These are phyloP conservation scores for Eufriesea mexicana DNA, from an alignment of 1,140 invertebrate genomes.

Conservation along the genomic window DNA sequence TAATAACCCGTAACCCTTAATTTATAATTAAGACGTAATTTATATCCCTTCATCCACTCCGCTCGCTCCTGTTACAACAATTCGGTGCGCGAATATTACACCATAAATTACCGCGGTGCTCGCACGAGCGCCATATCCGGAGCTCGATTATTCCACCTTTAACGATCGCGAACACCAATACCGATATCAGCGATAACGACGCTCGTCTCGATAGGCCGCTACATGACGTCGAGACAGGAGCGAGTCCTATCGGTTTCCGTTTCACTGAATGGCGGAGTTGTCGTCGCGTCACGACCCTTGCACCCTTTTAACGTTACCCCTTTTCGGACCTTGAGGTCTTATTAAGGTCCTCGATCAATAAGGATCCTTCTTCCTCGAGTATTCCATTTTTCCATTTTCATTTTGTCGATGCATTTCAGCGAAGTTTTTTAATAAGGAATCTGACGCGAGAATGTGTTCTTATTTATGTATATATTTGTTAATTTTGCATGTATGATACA, in stretches of 20 bases:
- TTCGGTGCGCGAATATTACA: background rate
- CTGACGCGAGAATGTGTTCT: too few species aligned
- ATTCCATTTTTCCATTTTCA: too few species aligned
- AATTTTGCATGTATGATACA: too few species aligned
- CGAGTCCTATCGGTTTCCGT: constrained; percentile 4
- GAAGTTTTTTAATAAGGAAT: too few species aligned
- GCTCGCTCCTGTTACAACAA: background rate
- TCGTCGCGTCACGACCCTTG: too few species aligned
- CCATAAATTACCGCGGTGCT: background rate
- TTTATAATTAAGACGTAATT: background rate
- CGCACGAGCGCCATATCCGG: background rate
- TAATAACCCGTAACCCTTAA: background rate
- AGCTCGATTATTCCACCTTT: background rate
- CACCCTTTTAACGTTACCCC: too few species aligned
- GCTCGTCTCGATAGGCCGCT: background rate
- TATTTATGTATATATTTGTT: too few species aligned
- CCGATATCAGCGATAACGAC: constrained; percentile 9
- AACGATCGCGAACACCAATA: background rate
- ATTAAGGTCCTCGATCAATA: too few species aligned
- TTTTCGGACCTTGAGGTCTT: too few species aligned
- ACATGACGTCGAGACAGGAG: constrained; percentile 2
- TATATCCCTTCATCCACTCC: background rate
- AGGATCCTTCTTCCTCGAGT: too few species aligned
- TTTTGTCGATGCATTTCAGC: too few species aligned
- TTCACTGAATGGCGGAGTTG: background rate